These are phyloP conservation scores for Zygaena filipendulae DNA, from an alignment of 2,888 invertebrate species.

Conservation along the genomic window DNA sequence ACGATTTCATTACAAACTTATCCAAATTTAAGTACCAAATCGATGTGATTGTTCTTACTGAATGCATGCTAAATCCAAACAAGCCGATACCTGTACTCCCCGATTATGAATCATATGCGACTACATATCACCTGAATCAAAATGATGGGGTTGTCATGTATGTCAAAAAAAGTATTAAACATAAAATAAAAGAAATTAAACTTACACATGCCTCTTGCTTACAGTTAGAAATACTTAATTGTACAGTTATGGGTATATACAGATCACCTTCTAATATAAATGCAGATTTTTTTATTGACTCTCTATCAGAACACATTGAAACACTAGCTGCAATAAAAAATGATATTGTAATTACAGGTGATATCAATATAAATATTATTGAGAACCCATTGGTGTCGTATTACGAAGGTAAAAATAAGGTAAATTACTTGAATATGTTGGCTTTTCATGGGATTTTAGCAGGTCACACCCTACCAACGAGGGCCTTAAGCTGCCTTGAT, in stretches of 20 bases:
- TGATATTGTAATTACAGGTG: conserved; percentile 3
- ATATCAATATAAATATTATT: conserved; percentile 7
- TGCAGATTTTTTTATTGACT: conserved; percentile 1
- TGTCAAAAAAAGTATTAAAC: conserved; percentile 2
- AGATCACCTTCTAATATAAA: conserved; percentile 3
- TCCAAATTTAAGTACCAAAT: neutral
- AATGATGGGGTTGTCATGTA: conserved; percentile 7
- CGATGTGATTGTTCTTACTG: conserved; percentile 8
- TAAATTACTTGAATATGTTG: conserved; percentile 5
- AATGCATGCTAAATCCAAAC: conserved; percentile 4
- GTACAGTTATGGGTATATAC: conserved; percentile 2
- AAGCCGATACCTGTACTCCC: conserved; percentile 4
- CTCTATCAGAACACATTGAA: neutral
- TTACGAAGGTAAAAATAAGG: conserved; percentile 1
- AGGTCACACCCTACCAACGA: conserved; percentile 5
- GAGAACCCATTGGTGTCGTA: neutral
- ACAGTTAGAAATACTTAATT: conserved; percentile 1
- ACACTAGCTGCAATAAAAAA: conserved; percentile 1
- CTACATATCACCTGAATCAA: conserved; percentile 3
- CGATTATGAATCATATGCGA: conserved; percentile 1
- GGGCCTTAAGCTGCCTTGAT: conserved; percentile 5
- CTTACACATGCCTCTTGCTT: conserved; percentile 5
- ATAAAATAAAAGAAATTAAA: conserved; percentile 3
- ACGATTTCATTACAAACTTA: conserved; percentile 2
- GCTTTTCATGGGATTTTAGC: conserved; percentile 2